These are phyloP conservation scores for Orthosia gothica DNA, from an alignment of 2,888 invertebrate species.

Conservation along the genomic window DNA sequence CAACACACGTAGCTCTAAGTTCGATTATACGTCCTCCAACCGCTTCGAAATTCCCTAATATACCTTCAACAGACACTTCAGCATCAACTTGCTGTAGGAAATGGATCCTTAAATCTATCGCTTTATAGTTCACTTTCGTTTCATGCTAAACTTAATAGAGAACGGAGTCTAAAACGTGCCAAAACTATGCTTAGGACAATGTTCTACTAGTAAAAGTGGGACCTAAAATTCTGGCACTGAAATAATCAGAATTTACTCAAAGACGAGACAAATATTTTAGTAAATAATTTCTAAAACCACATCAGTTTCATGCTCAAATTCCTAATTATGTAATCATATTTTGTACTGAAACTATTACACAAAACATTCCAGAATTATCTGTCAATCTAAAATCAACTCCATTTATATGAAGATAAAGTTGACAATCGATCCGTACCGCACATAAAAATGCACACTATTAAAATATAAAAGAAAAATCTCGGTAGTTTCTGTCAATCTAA, in stretches of 20 bases:
- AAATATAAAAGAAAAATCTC: no score
- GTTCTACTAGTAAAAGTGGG: background rate
- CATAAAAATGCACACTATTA: background rate
- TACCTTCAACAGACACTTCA: background rate
- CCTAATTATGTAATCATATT: background rate
- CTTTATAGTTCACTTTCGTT: background rate
- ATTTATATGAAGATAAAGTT: background rate
- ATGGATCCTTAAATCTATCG: background rate
- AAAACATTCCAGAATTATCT: background rate
- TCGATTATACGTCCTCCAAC: background rate
- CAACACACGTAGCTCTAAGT: background rate
- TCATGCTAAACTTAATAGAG: background rate
- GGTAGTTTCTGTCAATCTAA: no score
- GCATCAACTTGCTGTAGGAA: constrained; percentile 1
- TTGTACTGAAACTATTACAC: background rate
- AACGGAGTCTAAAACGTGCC: constrained; percentile 1
- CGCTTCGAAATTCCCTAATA: constrained; percentile 6
- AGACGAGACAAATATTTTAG: background rate
- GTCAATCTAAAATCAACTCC: background rate
- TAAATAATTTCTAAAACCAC: background rate
- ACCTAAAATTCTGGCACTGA: background rate
- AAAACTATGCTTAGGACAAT: background rate
- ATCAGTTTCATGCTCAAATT: background rate
- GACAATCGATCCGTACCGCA: background rate
- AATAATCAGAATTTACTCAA: background rate